phyloP scores from a whole-genome alignment of 1,140 invertebrate species.

The Idris sp. region DNA sequence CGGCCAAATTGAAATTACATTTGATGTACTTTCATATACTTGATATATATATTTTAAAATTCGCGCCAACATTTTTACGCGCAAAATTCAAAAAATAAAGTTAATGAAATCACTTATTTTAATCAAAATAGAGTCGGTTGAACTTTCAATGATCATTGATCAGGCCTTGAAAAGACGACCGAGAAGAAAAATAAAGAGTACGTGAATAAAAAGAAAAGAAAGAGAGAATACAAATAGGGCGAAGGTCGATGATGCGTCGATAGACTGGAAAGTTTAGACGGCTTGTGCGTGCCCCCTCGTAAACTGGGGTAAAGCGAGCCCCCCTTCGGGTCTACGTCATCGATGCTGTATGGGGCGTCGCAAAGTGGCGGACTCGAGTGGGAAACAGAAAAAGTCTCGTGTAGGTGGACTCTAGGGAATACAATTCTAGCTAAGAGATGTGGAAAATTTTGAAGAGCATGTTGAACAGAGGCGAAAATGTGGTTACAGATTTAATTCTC shows the following conservation, averaged over 20 bases:
- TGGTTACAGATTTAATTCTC: slow-evolving; percentile 49
- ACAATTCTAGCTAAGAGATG: slow-evolving; percentile 39
- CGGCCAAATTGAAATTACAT: too few species aligned
- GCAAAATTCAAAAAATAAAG: too few species aligned
- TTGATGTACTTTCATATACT: too few species aligned
- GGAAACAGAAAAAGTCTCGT: slow-evolving; percentile 45
- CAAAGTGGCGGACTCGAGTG: slow-evolving; percentile 38
- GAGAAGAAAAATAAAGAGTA: not conserved
- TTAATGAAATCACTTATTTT: too few species aligned
- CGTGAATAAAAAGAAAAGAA: not conserved
- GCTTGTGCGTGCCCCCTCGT: slow-evolving; percentile 23
- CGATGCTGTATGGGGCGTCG: slow-evolving; percentile 30
- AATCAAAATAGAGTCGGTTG: slow-evolving; percentile 34
- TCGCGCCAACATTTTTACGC: too few species aligned
- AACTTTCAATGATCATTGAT: slow-evolving; percentile 48
- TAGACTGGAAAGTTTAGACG: slow-evolving; percentile 46
- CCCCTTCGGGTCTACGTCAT: slow-evolving; percentile 59
- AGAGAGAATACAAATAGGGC: slow-evolving; percentile 41
- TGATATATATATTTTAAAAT: too few species aligned
- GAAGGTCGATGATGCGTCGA: slow-evolving; percentile 59
- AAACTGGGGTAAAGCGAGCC: slow-evolving; percentile 41
- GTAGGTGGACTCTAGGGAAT: slow-evolving; percentile 43
- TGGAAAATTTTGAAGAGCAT: slow-evolving; percentile 41
- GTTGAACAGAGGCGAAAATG: slow-evolving; percentile 42
- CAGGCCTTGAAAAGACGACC: slow-evolving; percentile 42